Conservation (phyloP, 2,888 invertebrate genomes). For the Schrankia costaestrigalis region DNA sequence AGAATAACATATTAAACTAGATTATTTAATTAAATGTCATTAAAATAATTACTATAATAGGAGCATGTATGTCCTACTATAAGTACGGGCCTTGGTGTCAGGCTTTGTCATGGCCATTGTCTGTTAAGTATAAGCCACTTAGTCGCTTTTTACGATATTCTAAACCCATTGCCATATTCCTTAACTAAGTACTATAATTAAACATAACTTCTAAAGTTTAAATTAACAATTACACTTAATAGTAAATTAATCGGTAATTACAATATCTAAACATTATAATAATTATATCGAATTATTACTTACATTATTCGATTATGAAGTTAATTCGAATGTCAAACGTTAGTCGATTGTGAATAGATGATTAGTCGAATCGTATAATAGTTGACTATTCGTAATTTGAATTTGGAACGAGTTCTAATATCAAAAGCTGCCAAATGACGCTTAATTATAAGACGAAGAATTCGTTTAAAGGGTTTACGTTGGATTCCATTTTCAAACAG, state of each 20-base stretch:
- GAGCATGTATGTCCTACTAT: no score
- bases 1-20: no score
- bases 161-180: no score
- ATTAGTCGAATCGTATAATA: conserved; percentile 35
- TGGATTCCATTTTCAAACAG: conserved; percentile 30
- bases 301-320: conserved; percentile 21
- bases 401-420: conserved; percentile 41
- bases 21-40: no score
- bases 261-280: neutral
- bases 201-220: no score
- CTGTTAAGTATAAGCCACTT: no score
- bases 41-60: no score
- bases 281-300: conserved; percentile 18
- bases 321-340: conserved; percentile 30
- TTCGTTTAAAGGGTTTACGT: conserved; percentile 24
- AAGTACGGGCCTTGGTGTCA: no score
- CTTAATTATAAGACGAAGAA: conserved; percentile 28
- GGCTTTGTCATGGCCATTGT: no score
- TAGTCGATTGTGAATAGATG: conserved; percentile 21
- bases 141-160: no score
- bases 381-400: conserved; percentile 44
- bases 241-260: no score
- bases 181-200: no score
- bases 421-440: conserved; percentile 31
- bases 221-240: neutral